phyloP scores from a whole-genome alignment of 1,140 invertebrate species.

The Berghia stephanieae region DNA sequence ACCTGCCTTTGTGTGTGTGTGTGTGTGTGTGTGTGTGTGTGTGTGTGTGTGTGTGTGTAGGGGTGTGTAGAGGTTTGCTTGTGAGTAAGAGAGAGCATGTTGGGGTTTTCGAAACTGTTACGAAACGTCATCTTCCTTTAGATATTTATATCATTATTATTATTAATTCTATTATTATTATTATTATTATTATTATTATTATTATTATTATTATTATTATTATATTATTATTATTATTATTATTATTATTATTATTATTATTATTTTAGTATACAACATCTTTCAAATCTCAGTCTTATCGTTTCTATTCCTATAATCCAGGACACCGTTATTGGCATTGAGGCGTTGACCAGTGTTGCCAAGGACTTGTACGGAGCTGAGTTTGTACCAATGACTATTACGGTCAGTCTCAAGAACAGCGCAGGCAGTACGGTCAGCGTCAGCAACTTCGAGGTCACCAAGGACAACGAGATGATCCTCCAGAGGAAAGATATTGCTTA shows the following conservation, averaged over 20 bases:
- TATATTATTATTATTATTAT: not conserved
- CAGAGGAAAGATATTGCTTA: constrained; percentile 33
- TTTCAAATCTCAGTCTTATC: not conserved
- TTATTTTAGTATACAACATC: not conserved
- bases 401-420: constrained; percentile 1
- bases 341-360: constrained; percentile 35
- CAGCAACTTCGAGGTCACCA: too few relatives aligned
- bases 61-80: too few relatives aligned
- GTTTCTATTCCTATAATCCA: constrained; percentile 28
- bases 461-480: constrained; percentile 38
- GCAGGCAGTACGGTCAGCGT: constrained; percentile 29
- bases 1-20: too few relatives aligned
- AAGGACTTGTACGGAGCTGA: constrained; percentile 1
- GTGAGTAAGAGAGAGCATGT: too few relatives aligned
- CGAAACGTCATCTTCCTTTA: too few relatives aligned
- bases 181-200: not conserved
- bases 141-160: not conserved
- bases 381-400: constrained; percentile 21
- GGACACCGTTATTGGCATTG: constrained; percentile 39
- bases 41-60: too few relatives aligned
- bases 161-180: not conserved
- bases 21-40: too few relatives aligned
- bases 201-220: not conserved
- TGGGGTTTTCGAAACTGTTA: too few relatives aligned
- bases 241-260: not conserved